Evolutionary conservation across 1,140 invertebrate species (phyloP).

Genomic region (Protaetia brevitarsis): DNA sequence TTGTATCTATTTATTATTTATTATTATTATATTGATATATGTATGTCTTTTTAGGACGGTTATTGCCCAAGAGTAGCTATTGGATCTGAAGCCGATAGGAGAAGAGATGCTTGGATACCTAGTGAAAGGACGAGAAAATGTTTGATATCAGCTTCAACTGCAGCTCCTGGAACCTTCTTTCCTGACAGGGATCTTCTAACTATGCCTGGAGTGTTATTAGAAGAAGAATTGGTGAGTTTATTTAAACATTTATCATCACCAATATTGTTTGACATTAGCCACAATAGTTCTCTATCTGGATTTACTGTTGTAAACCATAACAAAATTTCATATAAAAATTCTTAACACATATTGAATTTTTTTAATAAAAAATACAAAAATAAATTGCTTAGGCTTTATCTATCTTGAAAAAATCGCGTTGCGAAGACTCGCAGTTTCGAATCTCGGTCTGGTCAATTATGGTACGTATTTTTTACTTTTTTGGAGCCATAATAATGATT

Average conservation of each 20-base stretch:
- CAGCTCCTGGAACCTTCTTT: slow-evolving; percentile 62
- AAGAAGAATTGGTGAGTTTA: slow-evolving; percentile 65
- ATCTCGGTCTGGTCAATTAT: too few species aligned
- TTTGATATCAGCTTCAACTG: slow-evolving; percentile 60
- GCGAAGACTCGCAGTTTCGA: too few species aligned
- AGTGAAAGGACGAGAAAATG: slow-evolving; percentile 63
- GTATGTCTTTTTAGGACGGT: slow-evolving; percentile 36
- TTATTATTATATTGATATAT: neutral
- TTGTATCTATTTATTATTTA: neutral
- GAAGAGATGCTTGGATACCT: slow-evolving; percentile 75
- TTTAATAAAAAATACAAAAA: too few species aligned
- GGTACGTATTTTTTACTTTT: too few species aligned
- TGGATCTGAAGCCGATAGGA: slow-evolving; percentile 58
- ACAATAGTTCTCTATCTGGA: too few species aligned
- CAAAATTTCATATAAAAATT: too few species aligned
- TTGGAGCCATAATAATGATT: too few species aligned
- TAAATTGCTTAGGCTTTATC: too few species aligned
- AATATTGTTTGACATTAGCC: neutral
- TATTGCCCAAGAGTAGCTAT: slow-evolving; percentile 50
- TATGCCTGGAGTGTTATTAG: slow-evolving; percentile 67
- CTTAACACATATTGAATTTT: too few species aligned
- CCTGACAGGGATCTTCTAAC: slow-evolving; percentile 66
- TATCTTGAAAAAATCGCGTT: too few species aligned
- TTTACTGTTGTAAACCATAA: too few species aligned
- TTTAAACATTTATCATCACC: neutral